These are phyloP conservation scores for Escarpia spicata DNA, from an alignment of 2,888 invertebrate genomes.

Conservation along the genomic window DNA sequence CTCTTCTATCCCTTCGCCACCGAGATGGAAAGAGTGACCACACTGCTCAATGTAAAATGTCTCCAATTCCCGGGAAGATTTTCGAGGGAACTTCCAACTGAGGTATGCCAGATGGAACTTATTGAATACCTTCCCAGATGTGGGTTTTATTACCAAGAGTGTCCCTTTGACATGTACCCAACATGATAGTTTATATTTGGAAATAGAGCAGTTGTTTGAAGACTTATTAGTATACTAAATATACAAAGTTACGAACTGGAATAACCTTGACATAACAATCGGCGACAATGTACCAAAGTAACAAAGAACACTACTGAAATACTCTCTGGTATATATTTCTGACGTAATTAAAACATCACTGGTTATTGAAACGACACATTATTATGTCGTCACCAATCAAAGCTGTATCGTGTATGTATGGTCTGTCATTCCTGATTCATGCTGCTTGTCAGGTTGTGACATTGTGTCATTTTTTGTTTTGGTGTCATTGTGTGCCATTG, in stretches of 20 bases:
- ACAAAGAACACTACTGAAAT: background rate
- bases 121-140: background rate
- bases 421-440: no score
- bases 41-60: slow-evolving; percentile 70
- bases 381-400: no score
- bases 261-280: no score
- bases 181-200: no score
- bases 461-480: no score
- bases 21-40: slow-evolving; percentile 82
- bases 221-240: no score
- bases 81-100: slow-evolving; percentile 72
- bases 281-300: background rate
- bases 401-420: no score
- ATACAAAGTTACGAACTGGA: no score
- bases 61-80: slow-evolving; percentile 77
- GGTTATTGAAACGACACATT: background rate
- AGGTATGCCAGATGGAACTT: slow-evolving; percentile 70
- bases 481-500: no score
- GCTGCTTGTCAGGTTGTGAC: no score
- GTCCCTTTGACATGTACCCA: background rate
- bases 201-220: background rate
- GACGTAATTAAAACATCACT: background rate
- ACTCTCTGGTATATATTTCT: background rate
- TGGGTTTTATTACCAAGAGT: background rate
- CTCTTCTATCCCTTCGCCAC: slow-evolving; percentile 88